These are phyloP conservation scores for Lasioglossum malachurum DNA, from an alignment of 2,888 invertebrate genomes.

Conservation along the genomic window DNA sequence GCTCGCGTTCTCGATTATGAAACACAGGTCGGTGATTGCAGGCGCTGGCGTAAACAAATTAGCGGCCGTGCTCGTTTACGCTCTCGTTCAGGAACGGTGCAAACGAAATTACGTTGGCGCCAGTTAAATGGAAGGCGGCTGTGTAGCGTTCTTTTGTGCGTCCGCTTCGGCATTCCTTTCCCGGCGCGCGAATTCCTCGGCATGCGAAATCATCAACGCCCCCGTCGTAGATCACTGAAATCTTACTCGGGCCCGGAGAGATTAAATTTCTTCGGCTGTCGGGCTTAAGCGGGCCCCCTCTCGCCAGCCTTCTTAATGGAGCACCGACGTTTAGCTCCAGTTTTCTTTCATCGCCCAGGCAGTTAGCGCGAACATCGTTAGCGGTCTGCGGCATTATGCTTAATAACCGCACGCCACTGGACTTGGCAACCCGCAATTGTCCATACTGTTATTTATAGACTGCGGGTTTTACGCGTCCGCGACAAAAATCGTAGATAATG, in stretches of 20 bases:
- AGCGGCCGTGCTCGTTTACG: constrained; percentile 39
- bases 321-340: not conserved
- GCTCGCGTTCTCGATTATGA: constrained; percentile 60
- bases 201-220: constrained; percentile 45
- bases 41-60: constrained; percentile 66
- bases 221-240: constrained; percentile 46
- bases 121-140: constrained; percentile 43
- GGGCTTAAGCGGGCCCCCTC: constrained; percentile 5
- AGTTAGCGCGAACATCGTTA: constrained; percentile 34
- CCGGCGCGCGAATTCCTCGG: not conserved
- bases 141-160: constrained; percentile 31
- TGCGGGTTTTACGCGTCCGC: too few relatives aligned
- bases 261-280: constrained; percentile 49
- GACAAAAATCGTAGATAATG: too few relatives aligned
- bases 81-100: constrained; percentile 17
- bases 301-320: constrained; percentile 26
- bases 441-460: not conserved
- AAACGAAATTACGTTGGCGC: constrained; percentile 50
- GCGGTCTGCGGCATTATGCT: not conserved
- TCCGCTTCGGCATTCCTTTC: constrained; percentile 20
- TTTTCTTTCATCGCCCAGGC: constrained; percentile 34
- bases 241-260: constrained; percentile 40
- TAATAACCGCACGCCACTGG: not conserved
- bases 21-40: constrained; percentile 58
- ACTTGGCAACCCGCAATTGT: not conserved